These are phyloP conservation scores for Ochotona princeps DNA, from an alignment of 2,113 vertebrate species.

Conservation along the genomic window DNA sequence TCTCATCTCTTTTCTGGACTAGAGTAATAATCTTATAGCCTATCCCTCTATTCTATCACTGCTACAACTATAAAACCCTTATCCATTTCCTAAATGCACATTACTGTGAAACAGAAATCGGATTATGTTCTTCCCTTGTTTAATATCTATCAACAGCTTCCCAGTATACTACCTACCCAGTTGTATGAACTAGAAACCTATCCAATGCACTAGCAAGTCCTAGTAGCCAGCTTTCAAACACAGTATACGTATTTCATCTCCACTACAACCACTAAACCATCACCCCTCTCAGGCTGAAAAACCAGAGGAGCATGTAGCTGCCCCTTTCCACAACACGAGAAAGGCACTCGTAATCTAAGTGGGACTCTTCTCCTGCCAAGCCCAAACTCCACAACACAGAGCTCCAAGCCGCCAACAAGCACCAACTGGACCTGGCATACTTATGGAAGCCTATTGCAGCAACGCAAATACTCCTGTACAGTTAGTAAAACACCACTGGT, in stretches of 20 bases:
- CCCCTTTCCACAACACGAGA: not conserved
- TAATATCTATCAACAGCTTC: not conserved
- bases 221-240: not conserved
- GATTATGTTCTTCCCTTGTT: not conserved
- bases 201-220: not conserved
- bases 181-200: constrained; percentile 8
- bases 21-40: too few species aligned
- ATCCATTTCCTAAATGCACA: not conserved
- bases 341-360: not conserved
- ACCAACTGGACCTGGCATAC: not conserved
- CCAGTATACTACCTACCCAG: not conserved
- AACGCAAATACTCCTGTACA: not conserved
- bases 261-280: not conserved
- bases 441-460: not conserved
- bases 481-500: not conserved
- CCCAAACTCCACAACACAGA: constrained; percentile 21
- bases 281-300: not conserved
- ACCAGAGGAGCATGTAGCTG: not conserved
- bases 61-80: not conserved
- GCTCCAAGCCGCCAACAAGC: not conserved
- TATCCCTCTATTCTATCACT: not conserved
- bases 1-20: too few species aligned
- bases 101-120: not conserved
- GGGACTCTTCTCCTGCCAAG: not conserved
- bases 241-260: not conserved